Evolutionary conservation across 2,888 invertebrate genomes (phyloP), one percentile per base, ranked within the genome.

Genomic region (Drosophila birchii): DNA sequence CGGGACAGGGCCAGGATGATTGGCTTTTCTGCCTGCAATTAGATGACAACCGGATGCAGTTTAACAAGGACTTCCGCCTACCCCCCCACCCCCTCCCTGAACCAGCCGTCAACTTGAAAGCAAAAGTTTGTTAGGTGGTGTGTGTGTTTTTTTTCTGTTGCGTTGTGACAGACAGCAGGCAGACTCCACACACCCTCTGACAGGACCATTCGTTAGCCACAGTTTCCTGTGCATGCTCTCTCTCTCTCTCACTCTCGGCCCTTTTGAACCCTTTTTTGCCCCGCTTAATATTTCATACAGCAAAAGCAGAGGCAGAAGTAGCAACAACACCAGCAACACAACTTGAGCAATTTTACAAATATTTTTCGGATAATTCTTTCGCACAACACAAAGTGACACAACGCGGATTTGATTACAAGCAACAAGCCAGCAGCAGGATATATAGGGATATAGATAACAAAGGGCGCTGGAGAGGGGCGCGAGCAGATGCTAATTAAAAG

Each of bases 321-420:
- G 32, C 7, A 34, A 8, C 32, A 45, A 18, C 41, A 16, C 36
- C n/a, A 60, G 36, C 49, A 56, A 32, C 60, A 32, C 60, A 60
- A 57, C 78, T 78, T 81, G 78, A 83, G 86, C 71, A 84, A 80
- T 86, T 80, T 86, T 66, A 80, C 83, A 84, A 84, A 84, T 84
- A 84, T 84, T 86, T 84, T 84, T 84, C 51, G 70, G 64, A 78
- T 75, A 76, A 77, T 82, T 76, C 78, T 71, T 69, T 12, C 49
- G 66, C 74, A 72, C 69, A 36, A 67, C 77, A 73, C 70, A 86
- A 84, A 86, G 84, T 81, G 78, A 75, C 74, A 82, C 74, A 78
- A 64, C 79, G 81, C 78, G 86, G 86, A 86, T 86, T 86, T 87
- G 86, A 86, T 86, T 86, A 86, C 86, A 87, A 79, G 75, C 63